phyloP scores from a whole-genome alignment of 2,888 invertebrate species.

The Pherbina coryleti region DNA sequence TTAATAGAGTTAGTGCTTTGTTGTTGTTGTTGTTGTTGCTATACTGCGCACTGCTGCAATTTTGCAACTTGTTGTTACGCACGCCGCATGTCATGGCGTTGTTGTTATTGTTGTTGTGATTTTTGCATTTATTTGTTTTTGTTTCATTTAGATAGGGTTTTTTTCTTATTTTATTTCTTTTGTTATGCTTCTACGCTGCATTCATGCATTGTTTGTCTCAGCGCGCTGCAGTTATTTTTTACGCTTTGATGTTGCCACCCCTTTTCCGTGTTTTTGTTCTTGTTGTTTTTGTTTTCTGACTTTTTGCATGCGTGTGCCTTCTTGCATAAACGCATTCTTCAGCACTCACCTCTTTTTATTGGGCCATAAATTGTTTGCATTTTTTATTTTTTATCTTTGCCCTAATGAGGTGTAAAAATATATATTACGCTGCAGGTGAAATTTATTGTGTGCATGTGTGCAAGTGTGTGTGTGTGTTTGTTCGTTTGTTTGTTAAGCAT shows the following conservation, averaged over 20 bases:
- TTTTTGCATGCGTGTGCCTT: background rate
- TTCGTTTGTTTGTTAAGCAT: background rate
- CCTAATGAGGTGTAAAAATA: constrained; percentile 38
- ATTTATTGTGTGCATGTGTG: background rate
- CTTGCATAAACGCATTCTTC: background rate
- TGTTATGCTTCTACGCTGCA: background rate
- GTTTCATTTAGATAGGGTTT: background rate
- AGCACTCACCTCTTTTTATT: background rate
- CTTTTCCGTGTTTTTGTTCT: constrained; percentile 16
- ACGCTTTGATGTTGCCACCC: constrained; percentile 22
- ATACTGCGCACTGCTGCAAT: background rate
- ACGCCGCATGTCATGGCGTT: background rate
- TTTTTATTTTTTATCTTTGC: background rate
- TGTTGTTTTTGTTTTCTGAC: background rate
- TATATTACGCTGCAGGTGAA: constrained; percentile 34
- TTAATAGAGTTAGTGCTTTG: background rate
- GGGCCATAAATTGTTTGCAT: background rate
- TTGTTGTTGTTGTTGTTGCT: background rate
- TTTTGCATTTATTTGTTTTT: constrained; percentile 1
- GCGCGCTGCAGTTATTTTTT: constrained; percentile 7
- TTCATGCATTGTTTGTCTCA: background rate
- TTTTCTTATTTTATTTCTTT: background rate
- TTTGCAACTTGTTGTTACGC: constrained; percentile 19
- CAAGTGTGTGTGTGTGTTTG: background rate
- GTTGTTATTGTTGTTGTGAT: background rate